phyloP scores from a whole-genome alignment of 2,113 vertebrate genomes.

The Hypanus sabinus region DNA sequence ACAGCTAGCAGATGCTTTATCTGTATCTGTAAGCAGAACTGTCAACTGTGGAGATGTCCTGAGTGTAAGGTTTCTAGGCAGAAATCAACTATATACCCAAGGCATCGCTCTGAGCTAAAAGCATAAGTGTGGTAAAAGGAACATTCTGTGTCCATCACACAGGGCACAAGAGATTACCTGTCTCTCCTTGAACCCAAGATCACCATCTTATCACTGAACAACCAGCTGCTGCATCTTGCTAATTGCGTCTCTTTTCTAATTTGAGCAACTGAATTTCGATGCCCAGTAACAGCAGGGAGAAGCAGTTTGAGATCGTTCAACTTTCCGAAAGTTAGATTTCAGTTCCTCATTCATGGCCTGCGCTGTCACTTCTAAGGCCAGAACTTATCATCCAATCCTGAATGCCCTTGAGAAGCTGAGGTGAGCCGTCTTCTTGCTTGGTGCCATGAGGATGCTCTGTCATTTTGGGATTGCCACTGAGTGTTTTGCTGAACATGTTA shows the following conservation, averaged over 20 bases:
- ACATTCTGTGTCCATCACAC: conserved; percentile 18
- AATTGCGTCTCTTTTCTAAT: neutral
- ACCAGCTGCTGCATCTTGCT: conserved; percentile 6
- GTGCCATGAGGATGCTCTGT: no score
- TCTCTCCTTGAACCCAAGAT: conserved; percentile 29
- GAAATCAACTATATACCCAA: conserved; percentile 12
- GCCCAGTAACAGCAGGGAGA: neutral
- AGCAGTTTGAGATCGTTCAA: neutral
- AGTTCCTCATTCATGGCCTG: no score
- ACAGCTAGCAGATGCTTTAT: conserved; percentile 17
- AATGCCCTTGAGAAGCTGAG: no score
- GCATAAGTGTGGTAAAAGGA: conserved; percentile 13
- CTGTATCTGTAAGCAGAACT: neutral
- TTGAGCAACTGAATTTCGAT: neutral
- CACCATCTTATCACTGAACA: conserved; percentile 21
- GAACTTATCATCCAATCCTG: no score
- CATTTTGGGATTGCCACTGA: no score
- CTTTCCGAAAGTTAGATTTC: neutral
- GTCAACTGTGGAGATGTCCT: neutral
- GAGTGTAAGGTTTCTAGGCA: neutral
- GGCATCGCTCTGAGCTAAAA: conserved; percentile 16
- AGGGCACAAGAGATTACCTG: conserved; percentile 24
- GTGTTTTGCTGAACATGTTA: no score
- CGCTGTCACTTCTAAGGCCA: no score
- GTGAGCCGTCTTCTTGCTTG: no score